Conservation (phyloP, 2,888 invertebrate genomes). For the Synergus japonicus region DNA sequence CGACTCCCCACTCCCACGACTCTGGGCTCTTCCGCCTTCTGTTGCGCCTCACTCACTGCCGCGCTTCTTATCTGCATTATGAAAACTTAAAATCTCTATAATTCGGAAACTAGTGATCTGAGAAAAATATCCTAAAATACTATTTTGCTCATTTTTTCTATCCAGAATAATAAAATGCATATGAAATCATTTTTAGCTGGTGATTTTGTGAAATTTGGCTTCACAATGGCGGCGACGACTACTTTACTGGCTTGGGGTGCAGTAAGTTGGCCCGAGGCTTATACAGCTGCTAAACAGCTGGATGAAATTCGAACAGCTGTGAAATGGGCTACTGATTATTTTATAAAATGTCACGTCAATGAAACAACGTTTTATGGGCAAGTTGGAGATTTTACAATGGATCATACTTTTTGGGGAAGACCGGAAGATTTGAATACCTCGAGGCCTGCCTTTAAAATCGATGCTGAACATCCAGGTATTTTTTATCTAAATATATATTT, state of each 20-base stretch:
- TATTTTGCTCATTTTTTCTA: background rate
- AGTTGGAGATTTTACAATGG: constrained; percentile 80
- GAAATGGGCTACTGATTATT: constrained; percentile 82
- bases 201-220: constrained; percentile 81
- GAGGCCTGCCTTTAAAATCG: constrained; percentile 81
- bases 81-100: background rate
- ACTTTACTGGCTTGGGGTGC: constrained; percentile 80
- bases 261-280: constrained; percentile 78
- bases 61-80: background rate
- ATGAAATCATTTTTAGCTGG: constrained; percentile 66
- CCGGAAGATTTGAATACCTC: constrained; percentile 81
- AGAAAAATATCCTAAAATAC: background rate
- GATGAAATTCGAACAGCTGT: constrained; percentile 77
- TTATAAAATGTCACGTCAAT: constrained; percentile 80
- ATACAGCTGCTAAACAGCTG: constrained; percentile 77
- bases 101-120: background rate
- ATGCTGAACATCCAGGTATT: constrained; percentile 79
- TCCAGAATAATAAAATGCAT: background rate
- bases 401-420: constrained; percentile 82
- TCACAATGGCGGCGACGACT: constrained; percentile 80
- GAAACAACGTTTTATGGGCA: constrained; percentile 80
- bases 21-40: background rate
- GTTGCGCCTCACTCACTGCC: background rate
- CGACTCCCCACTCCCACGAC: background rate
- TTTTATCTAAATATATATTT: no score